Evolutionary conservation across 1,140 invertebrate genomes (phyloP).

Genomic region (Vanessa tameamea): DNA sequence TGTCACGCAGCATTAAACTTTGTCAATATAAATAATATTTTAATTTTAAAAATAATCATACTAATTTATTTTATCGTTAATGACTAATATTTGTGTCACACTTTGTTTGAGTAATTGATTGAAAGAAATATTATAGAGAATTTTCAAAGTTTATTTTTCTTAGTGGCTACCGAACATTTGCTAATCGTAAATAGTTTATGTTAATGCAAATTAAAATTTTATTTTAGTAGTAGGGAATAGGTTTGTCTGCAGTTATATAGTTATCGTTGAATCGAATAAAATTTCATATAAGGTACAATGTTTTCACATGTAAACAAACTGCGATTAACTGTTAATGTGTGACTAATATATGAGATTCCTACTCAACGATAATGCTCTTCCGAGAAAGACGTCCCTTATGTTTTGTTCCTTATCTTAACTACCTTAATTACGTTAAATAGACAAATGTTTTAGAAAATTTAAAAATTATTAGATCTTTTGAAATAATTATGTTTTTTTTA

Average conservation of each 20-base stretch:
- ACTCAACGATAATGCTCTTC: slow-evolving; percentile 28
- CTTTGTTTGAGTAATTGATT: too few relatives aligned
- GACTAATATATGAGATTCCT: slow-evolving; percentile 29
- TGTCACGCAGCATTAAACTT: too few relatives aligned
- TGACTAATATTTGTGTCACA: too few relatives aligned
- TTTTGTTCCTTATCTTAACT: slow-evolving; percentile 28
- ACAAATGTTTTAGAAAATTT: not conserved
- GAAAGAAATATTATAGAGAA: too few relatives aligned
- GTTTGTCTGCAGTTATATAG: not conserved
- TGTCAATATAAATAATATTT: too few relatives aligned
- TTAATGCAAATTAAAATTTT: too few relatives aligned
- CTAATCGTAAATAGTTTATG: too few relatives aligned
- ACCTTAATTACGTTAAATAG: slow-evolving; percentile 20
- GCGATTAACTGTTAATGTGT: slow-evolving; percentile 25
- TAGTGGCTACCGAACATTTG: too few relatives aligned
- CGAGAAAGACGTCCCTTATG: slow-evolving; percentile 8
- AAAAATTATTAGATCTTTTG: not conserved
- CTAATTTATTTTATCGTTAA: too few relatives aligned
- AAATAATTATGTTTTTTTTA: not conserved
- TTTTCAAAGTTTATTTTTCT: too few relatives aligned
- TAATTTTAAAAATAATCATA: too few relatives aligned
- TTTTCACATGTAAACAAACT: slow-evolving; percentile 15
- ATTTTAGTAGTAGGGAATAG: too few relatives aligned
- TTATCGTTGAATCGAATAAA: not conserved
- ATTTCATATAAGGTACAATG: not conserved